Evolutionary conservation across 2,888 invertebrate genomes (phyloP).

Genomic region (Therioaphis trifolii): DNA sequence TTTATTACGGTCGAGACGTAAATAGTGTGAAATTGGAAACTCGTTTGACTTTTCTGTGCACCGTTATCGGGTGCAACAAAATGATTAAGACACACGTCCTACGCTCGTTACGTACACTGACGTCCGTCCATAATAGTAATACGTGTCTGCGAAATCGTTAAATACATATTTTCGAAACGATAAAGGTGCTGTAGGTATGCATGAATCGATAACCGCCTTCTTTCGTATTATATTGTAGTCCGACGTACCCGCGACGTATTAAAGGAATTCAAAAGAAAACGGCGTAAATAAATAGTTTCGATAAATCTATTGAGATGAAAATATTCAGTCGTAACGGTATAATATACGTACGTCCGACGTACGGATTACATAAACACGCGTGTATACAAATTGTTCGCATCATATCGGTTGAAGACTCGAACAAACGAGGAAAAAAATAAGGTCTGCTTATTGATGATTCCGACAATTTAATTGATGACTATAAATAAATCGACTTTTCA

Average conservation of each 20-base stretch:
- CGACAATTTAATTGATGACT: too few relatives aligned
- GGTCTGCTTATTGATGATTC: too few relatives aligned
- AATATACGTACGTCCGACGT: too few relatives aligned
- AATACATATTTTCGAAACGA: not conserved
- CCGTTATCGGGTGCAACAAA: slow-evolving; percentile 17
- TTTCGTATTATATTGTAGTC: too few relatives aligned
- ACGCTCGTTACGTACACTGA: slow-evolving; percentile 20
- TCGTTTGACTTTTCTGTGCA: not conserved
- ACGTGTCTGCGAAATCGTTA: slow-evolving; percentile 10
- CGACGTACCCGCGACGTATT: not conserved
- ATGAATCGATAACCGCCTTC: too few relatives aligned
- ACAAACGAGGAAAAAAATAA: too few relatives aligned
- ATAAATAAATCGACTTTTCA: too few relatives aligned
- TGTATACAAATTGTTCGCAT: too few relatives aligned
- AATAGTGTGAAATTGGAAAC: slow-evolving; percentile 37
- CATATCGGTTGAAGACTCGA: too few relatives aligned
- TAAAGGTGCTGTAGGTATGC: not conserved
- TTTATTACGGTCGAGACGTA: not conserved
- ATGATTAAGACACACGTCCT: slow-evolving; percentile 33
- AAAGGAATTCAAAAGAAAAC: not conserved
- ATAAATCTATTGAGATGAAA: not conserved
- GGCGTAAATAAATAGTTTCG: slow-evolving; percentile 1
- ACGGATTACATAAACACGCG: too few relatives aligned
- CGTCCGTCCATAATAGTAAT: not conserved
- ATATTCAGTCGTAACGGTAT: too few relatives aligned